A percentile compares a stretch with the other conserved stretches of the same genome.
Evolutionary conservation across 2,888 invertebrate species (phyloP).

Genomic region (Athalia rosae): DNA sequence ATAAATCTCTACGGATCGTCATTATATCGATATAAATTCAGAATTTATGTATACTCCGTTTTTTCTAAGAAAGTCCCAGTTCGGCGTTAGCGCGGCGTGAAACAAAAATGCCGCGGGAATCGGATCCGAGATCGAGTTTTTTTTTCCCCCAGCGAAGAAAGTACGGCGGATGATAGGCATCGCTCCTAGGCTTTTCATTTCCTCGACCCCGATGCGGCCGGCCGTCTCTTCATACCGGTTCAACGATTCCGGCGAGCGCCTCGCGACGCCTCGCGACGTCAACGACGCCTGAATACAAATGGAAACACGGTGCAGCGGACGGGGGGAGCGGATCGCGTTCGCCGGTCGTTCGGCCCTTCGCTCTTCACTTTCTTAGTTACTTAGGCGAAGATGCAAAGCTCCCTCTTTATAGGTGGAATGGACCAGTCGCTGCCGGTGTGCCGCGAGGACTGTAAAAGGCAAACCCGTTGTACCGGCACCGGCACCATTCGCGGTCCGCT

Average conservation of each 20-base stretch:
- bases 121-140: no score
- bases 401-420: constrained; percentile 35
- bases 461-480: constrained; percentile 55
- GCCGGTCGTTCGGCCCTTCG: constrained; percentile 2
- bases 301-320: background rate
- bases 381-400: constrained; percentile 43
- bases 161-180: background rate
- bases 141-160: constrained; percentile 1
- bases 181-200: background rate
- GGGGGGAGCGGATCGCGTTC: background rate
- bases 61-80: no score
- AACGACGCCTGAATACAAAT: constrained; percentile 36
- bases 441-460: constrained; percentile 62
- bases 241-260: constrained; percentile 28
- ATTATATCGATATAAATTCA: no score
- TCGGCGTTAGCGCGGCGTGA: no score
- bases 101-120: no score
- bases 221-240: constrained; percentile 17
- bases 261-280: constrained; percentile 13
- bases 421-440: constrained; percentile 52
- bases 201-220: background rate
- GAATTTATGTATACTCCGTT: no score
- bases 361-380: constrained; percentile 43
- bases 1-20: no score
- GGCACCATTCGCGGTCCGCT: constrained; percentile 58